phyloP scores from a whole-genome alignment of 2,888 invertebrate genomes.

The Leptinotarsa rubiginosa region DNA sequence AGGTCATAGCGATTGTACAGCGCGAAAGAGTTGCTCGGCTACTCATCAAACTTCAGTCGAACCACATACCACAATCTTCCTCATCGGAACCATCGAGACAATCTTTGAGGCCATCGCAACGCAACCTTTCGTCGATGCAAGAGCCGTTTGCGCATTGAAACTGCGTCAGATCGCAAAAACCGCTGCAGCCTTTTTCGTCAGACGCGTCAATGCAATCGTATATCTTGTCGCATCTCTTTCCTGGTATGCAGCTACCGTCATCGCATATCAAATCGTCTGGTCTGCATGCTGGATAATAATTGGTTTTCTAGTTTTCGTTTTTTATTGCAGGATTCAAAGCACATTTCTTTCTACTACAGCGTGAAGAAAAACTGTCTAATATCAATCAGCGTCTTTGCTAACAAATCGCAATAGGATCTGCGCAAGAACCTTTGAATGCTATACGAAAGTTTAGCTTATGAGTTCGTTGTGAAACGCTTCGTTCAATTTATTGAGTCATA shows the following conservation, averaged over 20 bases:
- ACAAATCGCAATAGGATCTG: no score
- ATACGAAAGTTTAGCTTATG: no score
- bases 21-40: not conserved
- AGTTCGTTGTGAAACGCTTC: no score
- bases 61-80: slow-evolving; percentile 65
- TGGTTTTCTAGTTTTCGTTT: not conserved
- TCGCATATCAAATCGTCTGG: slow-evolving; percentile 69
- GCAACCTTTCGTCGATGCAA: slow-evolving; percentile 68
- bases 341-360: no score
- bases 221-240: slow-evolving; percentile 65
- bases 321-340: not conserved
- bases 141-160: slow-evolving; percentile 60
- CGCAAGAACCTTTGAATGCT: no score
- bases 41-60: not conserved
- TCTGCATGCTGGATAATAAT: slow-evolving; percentile 60
- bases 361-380: no score
- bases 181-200: slow-evolving; percentile 76
- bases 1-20: not conserved
- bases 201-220: slow-evolving; percentile 83
- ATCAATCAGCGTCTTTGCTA: no score
- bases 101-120: slow-evolving; percentile 69
- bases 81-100: slow-evolving; percentile 74
- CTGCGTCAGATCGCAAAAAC: slow-evolving; percentile 44
- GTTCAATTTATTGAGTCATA: no score
- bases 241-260: slow-evolving; percentile 67